Conservation (phyloP, 1,140 invertebrate genomes). For the Monomorium pharaonis region DNA sequence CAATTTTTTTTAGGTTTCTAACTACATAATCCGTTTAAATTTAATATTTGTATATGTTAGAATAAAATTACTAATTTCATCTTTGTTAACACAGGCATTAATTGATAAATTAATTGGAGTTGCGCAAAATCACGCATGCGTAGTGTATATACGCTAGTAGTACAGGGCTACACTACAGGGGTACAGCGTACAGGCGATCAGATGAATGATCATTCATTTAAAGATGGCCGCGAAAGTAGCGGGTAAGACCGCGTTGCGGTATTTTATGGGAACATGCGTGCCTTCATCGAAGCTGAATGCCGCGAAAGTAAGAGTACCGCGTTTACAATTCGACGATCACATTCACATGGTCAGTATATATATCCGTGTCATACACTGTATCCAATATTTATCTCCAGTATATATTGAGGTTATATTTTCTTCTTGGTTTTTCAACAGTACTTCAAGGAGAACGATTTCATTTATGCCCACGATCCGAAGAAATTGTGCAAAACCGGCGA, state of each 20-base stretch:
- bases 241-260: conserved; percentile 47
- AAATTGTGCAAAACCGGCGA: conserved; percentile 93
- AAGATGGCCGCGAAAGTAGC: conserved; percentile 22
- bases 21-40: not conserved
- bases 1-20: not conserved
- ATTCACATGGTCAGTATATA: conserved; percentile 87
- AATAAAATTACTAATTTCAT: not conserved
- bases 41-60: not conserved
- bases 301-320: conserved; percentile 90
- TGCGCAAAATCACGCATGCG: not conserved
- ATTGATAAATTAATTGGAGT: not conserved
- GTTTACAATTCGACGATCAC: conserved; percentile 89
- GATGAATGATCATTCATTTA: not conserved
- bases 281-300: conserved; percentile 91
- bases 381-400: too few relatives aligned
- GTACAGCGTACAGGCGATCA: not conserved
- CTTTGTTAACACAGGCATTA: not conserved
- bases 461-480: conserved; percentile 91
- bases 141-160: too few relatives aligned
- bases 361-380: too few relatives aligned
- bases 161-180: too few relatives aligned
- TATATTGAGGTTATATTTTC: conserved; percentile 63
- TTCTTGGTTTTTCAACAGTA: conserved; percentile 88
- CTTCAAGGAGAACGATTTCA: conserved; percentile 89
- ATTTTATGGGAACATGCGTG: conserved; percentile 89